Conservation (phyloP, 2,888 invertebrate species). For the Drosophila mulleri region DNA sequence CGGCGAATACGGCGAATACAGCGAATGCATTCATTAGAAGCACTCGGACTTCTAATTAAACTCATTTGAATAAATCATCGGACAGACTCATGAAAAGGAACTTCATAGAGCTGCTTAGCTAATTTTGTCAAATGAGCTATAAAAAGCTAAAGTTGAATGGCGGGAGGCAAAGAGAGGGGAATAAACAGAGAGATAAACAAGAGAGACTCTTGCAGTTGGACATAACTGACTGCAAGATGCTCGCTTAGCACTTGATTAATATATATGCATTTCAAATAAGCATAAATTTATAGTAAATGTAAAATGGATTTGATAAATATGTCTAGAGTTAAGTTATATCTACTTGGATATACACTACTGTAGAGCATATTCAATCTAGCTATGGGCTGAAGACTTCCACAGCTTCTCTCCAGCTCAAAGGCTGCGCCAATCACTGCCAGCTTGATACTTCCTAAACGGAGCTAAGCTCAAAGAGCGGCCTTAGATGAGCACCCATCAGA, state of each 20-base stretch:
- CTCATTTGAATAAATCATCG: conserved; percentile 65
- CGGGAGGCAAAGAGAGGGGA: too few relatives aligned
- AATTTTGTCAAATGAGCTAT: conserved; percentile 64
- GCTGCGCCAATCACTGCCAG: too few relatives aligned
- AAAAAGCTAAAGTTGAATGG: conserved; percentile 31
- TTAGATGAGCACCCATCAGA: not conserved
- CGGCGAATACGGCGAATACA: conserved; percentile 15
- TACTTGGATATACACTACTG: too few relatives aligned
- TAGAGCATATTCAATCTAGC: too few relatives aligned
- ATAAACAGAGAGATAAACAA: conserved; percentile 14
- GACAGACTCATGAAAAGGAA: conserved; percentile 14
- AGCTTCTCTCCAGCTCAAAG: too few relatives aligned
- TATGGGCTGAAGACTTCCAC: too few relatives aligned
- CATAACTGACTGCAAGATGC: not conserved
- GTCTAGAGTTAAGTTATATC: too few relatives aligned
- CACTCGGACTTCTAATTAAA: conserved; percentile 63
- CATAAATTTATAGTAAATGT: too few relatives aligned
- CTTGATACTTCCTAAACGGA: too few relatives aligned
- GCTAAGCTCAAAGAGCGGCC: not conserved
- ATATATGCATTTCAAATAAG: too few relatives aligned
- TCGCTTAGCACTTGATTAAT: not conserved
- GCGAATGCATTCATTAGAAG: conserved; percentile 32
- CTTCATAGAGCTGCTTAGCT: conserved; percentile 13
- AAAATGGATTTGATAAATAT: too few relatives aligned
- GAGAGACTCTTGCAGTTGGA: not conserved